Conservation (phyloP, 2,888 invertebrate species). For the Dicycla oo region DNA sequence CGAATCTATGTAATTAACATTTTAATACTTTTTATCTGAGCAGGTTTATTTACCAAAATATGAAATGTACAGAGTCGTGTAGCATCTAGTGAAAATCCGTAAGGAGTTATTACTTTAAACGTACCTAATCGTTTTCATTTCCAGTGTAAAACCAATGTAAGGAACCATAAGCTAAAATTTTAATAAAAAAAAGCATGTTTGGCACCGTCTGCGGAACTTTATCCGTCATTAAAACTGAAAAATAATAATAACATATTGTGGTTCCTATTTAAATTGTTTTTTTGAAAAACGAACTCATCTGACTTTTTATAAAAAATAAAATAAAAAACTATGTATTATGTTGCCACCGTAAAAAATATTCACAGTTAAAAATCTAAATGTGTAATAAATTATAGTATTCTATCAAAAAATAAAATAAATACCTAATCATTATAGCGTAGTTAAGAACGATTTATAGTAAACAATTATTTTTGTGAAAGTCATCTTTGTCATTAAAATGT, state of each 20-base stretch:
- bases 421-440: conserved; percentile 60
- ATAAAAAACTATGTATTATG: not conserved
- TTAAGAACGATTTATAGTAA: conserved; percentile 69
- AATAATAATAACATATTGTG: not conserved
- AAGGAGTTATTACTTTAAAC: conserved; percentile 34
- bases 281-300: conserved; percentile 1
- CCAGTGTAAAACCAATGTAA: conserved; percentile 21
- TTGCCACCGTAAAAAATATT: conserved; percentile 40
- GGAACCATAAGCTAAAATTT: not conserved
- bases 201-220: conserved; percentile 3
- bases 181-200: not conserved
- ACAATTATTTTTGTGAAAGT: conserved; percentile 83
- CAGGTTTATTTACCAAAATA: conserved; percentile 63
- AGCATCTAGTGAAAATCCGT: conserved; percentile 42
- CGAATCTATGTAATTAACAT: conserved; percentile 66
- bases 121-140: conserved; percentile 28
- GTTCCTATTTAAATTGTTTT: not conserved
- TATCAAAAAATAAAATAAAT: conserved; percentile 41
- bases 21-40: conserved; percentile 67
- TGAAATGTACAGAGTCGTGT: conserved; percentile 73
- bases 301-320: not conserved
- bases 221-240: not conserved
- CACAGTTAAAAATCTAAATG: conserved; percentile 36
- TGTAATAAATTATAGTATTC: conserved; percentile 31
- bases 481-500: conserved; percentile 84